Evolutionary conservation across 2,113 vertebrate species (phyloP), one percentile per base, ranked within the genome.

Genomic region (Anarrhichthys ocellatus): DNA sequence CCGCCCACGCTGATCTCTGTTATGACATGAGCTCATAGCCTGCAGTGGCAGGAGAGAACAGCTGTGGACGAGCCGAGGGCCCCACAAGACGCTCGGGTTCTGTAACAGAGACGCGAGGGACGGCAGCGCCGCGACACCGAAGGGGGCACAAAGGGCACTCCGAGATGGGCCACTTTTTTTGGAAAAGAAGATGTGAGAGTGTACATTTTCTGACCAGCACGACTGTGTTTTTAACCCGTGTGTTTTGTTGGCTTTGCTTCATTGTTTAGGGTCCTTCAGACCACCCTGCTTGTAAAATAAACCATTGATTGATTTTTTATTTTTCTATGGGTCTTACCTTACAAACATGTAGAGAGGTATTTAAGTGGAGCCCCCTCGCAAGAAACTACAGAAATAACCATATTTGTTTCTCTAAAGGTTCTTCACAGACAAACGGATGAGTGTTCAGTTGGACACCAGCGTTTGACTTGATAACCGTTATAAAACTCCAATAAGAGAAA

Each of bases 1-100:
- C 74, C 34, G 69, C 74, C 85, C 72, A 80, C 58, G n/a, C 80
- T 71, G 62, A 78, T 80, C 77, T 42, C 68, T 92, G 89, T 92
- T 90, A 80, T 90, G 92, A 92, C 85, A 88, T 77, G 77, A 85
- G 82, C 73, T 83, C 80, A 74, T 73, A 78, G 86, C 65, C 84
- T 68, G 82, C 76, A 80, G 80, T 82, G 83, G 80, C 81, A 82
- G 81, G 59, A 79, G 62, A 63, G 80, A 91, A 82, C 81, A 91
- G 92, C 90, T 92, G 91, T 80, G 76, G 78, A 87, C 83, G 13
- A 65, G 86, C 80, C 73, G 22, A 80, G 88, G 56, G 90, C 90
- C 92, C 65, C 91, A 88, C 88, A 90, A 88, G 87, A 86, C 34
- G 87, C 22, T 77, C 24, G n/a, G 24, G 1, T 20, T 56, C 50